Base-by-base conservation (phyloP, 2,888 invertebrate genomes). In the Sesia bembeciformis region DNA sequence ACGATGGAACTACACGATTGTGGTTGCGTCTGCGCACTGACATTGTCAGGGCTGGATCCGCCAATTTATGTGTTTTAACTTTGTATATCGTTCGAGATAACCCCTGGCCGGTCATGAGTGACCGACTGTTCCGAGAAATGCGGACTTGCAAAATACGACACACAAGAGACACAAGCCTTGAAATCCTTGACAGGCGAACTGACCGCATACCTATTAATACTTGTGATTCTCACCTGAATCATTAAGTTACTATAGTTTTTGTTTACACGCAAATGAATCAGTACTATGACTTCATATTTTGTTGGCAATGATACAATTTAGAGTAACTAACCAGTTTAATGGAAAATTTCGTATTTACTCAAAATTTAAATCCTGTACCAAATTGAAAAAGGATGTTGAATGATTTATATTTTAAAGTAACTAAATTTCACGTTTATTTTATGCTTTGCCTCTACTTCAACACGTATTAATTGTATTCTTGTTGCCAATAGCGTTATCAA, bases 1-100 rank as follows among this genome's bases (percentile, higher is more conserved):
- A 76, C 76, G 73, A 76, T 77, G 77, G 8, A 49, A 49, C 49
- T 23, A 49, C 52, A 52, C 52, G 7, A 60, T 46, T 46, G 23
- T 52, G 40, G 54, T 38, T 59, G 52, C 57, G 51, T 49, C 51
- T 54, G 54, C 56, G 56, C 42, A 50, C 50, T 88, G 84, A 76
- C 76, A 74, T 77, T 76, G 77, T 61, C 61, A 58, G 65, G 65
- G 61, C 58, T 67, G 55, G 62, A 59, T 70, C 57, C 64, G 75
- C 66, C 78, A 79, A 82, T 88, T 84, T 87, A 85, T 84, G 71
- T 72, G 72, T 66, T 78, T 78, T 72, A 76, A 72, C 75, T 73
- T 77, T 79, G 67, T 81, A 81, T 83, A 80, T 64, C 62, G 56
- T 4, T 41, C 53, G 54, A 61, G 86, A 87, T 88, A 88, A 88